phyloP scores from a whole-genome alignment of 1,140 invertebrate genomes.

The Hylaeus volcanicus region DNA sequence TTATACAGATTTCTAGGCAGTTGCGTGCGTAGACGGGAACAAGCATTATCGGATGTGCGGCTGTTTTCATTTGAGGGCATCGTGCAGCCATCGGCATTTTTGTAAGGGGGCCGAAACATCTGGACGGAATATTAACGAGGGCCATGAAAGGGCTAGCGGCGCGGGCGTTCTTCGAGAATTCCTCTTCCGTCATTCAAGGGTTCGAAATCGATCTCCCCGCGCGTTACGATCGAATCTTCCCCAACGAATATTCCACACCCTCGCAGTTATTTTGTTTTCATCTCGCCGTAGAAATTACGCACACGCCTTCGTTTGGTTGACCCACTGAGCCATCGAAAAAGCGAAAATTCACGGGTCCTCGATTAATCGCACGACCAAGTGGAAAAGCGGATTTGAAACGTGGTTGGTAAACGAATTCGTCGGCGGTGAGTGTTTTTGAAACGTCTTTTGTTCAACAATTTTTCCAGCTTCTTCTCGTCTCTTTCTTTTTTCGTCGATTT shows the following conservation, averaged over 20 bases:
- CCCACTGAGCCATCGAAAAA: neutral
- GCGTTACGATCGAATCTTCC: slow-evolving; percentile 11
- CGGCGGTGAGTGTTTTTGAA: neutral
- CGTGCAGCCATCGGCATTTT: slow-evolving; percentile 31
- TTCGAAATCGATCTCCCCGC: slow-evolving; percentile 18
- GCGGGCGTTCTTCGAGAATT: slow-evolving; percentile 25
- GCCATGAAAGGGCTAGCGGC: slow-evolving; percentile 21
- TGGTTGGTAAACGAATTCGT: neutral
- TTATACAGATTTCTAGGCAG: slow-evolving; percentile 2
- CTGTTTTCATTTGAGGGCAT: slow-evolving; percentile 38
- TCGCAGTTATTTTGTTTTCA: neutral
- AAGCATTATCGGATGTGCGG: slow-evolving; percentile 15
- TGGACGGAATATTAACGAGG: slow-evolving; percentile 63
- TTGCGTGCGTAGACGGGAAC: neutral
- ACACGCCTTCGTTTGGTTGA: neutral
- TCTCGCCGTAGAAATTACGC: neutral
- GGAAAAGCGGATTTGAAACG: neutral
- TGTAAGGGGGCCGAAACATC: slow-evolving; percentile 50
- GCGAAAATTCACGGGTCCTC: neutral
- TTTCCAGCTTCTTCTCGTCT: neutral
- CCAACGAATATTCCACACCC: neutral
- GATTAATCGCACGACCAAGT: slow-evolving; percentile 1
- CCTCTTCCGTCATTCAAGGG: slow-evolving; percentile 25
- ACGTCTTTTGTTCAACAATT: neutral
- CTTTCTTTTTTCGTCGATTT: neutral